phyloP scores from a whole-genome alignment of 2,888 invertebrate genomes.

The Oxycera nigricornis region DNA sequence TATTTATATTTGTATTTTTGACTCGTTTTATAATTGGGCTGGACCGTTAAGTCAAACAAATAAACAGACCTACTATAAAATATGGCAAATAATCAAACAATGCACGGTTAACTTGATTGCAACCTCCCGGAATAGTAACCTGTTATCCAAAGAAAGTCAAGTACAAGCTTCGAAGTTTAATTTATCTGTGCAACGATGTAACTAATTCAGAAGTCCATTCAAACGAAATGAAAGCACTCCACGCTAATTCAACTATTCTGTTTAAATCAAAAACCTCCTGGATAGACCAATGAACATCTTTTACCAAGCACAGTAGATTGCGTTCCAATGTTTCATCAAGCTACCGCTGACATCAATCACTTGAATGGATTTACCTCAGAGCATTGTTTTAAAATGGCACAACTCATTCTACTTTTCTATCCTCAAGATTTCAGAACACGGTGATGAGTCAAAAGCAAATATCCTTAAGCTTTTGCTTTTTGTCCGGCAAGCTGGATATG shows the following conservation, averaged over 20 bases:
- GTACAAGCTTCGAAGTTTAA: too few species aligned
- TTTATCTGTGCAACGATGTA: too few species aligned
- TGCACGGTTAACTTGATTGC: too few species aligned
- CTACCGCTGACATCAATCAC: conserved; percentile 11
- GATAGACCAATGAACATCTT: neutral
- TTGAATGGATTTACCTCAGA: conserved; percentile 12
- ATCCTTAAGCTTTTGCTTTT: neutral
- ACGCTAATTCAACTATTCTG: conserved; percentile 1
- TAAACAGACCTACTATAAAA: too few species aligned
- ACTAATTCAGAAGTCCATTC: too few species aligned
- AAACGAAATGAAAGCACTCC: conserved; percentile 4
- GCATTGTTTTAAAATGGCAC: neutral
- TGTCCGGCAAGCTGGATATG: too few species aligned
- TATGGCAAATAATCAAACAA: too few species aligned
- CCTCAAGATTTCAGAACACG: neutral
- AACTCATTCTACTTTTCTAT: neutral
- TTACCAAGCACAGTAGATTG: neutral
- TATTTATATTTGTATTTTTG: too few species aligned
- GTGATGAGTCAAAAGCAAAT: neutral
- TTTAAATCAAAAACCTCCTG: neutral
- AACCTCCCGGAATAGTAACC: too few species aligned
- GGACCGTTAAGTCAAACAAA: too few species aligned
- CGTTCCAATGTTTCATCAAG: neutral
- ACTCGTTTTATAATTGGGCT: too few species aligned
- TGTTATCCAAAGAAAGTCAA: too few species aligned